Base-by-base conservation (phyloP, 2,113 vertebrate genomes). In the Ageneiosus marmoratus region DNA sequence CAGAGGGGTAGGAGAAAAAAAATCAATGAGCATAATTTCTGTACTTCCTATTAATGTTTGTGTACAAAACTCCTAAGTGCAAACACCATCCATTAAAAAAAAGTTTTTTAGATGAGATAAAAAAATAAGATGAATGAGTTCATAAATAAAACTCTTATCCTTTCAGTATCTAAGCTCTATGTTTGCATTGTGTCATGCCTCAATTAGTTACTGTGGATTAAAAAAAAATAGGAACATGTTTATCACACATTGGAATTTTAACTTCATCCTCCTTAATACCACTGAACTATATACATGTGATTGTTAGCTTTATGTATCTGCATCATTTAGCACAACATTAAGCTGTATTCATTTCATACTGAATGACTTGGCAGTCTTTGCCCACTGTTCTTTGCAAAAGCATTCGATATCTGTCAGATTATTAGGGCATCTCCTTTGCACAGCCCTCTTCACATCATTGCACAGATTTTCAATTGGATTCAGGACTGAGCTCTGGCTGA, bases 11-110 rank as follows among this genome's bases (percentile, higher is more conserved):
- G 7, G 44, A 80, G 82, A 84, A 82, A 50, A 83, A 79, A 87
- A 93, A 92, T 93, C 91, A 89, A 93, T 93, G 88, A 86, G 87
- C 90, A 79, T 88, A 87, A 91, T 91, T 92, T 88, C 87, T 87
- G 87, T 63, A 85, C 62, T 84, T 90, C 87, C 83, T 80, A 88
- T 85, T 81, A 85, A 86, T 82, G 87, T 89, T 89, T 48, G 88
- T 88, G 85, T 83, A 84, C 77, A 73, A 83, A 65, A 63, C 60
- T 79, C 83, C 81, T 81, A 87, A 81, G 86, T 82, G 83, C 77
- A 90, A 89, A 86, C 90, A 91, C 89, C 90, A 89, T 90, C 89
- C 84, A 86, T 92, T 91, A 90, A 46, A 73, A 24, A 27, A 27
- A 24, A 1, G 5, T 34, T 41, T 65, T 32, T 63, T 29, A 22